Evolutionary conservation across 1,140 invertebrate genomes (phyloP).

Genomic region (Belonocnema kinseyi): DNA sequence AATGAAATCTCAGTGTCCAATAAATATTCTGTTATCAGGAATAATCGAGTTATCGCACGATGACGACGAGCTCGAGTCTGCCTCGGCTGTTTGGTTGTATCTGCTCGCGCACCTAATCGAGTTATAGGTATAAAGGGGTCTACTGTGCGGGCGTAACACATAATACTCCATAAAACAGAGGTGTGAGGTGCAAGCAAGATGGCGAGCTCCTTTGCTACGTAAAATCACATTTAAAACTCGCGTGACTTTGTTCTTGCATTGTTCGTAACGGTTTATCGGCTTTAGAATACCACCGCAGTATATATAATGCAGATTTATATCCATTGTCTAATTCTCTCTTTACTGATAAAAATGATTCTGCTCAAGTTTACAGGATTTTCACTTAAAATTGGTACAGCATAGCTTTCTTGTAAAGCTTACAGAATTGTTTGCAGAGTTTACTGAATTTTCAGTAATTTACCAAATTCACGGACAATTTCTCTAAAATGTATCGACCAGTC

Average conservation of each 20-base stretch:
- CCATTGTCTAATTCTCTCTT: slow-evolving; percentile 43
- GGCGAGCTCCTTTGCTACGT: too few relatives aligned
- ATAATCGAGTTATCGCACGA: slow-evolving; percentile 60
- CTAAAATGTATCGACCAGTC: too few relatives aligned
- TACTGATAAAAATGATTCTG: too few relatives aligned
- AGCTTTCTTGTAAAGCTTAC: too few relatives aligned
- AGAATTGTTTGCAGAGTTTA: too few relatives aligned
- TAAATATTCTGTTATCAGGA: slow-evolving; percentile 67
- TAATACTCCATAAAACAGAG: slow-evolving; percentile 61
- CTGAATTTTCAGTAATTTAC: too few relatives aligned
- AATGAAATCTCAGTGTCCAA: slow-evolving; percentile 68
- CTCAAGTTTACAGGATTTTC: too few relatives aligned
- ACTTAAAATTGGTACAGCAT: too few relatives aligned
- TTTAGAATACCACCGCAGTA: slow-evolving; percentile 51
- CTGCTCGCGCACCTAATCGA: slow-evolving; percentile 44
- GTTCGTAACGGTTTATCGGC: slow-evolving; percentile 56
- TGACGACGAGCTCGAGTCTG: slow-evolving; percentile 53
- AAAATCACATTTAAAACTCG: slow-evolving; percentile 36
- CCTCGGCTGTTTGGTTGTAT: slow-evolving; percentile 47
- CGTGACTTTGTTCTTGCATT: slow-evolving; percentile 51
- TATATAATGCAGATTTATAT: slow-evolving; percentile 45
- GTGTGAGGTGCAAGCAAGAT: slow-evolving; percentile 64
- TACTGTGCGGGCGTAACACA: slow-evolving; percentile 32
- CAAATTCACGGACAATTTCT: too few relatives aligned
- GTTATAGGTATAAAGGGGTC: slow-evolving; percentile 44